phyloP scores from a whole-genome alignment of 2,888 invertebrate species.

The Muschampia plurimacula region DNA sequence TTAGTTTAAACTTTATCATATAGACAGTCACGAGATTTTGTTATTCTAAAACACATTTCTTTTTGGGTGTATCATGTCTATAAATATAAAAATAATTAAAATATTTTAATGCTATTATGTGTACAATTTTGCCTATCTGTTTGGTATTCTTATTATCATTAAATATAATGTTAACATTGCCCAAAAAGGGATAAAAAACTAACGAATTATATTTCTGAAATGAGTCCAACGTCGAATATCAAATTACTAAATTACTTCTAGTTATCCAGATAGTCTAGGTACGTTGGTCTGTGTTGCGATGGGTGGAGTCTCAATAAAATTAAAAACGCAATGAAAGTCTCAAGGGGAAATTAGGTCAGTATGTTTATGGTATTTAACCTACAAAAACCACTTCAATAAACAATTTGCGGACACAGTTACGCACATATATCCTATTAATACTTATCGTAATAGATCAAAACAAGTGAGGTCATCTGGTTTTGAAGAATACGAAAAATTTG shows the following conservation, averaged over 20 bases:
- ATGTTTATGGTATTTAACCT: constrained; percentile 25
- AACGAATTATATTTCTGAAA: not conserved
- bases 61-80: too few species aligned
- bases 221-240: not conserved
- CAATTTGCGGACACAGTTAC: constrained; percentile 7
- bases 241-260: not conserved
- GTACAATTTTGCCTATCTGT: too few species aligned
- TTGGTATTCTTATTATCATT: too few species aligned
- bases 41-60: too few species aligned
- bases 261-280: not conserved
- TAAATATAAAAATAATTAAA: too few species aligned
- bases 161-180: not conserved
- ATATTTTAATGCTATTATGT: too few species aligned
- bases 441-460: constrained; percentile 46
- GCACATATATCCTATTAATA: constrained; percentile 4
- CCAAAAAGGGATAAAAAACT: not conserved
- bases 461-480: constrained; percentile 62
- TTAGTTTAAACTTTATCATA: too few species aligned
- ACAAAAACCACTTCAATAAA: constrained; percentile 17
- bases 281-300: not conserved
- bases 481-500: constrained; percentile 29
- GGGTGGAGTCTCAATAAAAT: constrained; percentile 27
- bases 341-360: constrained; percentile 47
- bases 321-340: constrained; percentile 39
- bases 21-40: too few species aligned